phyloP scores from a whole-genome alignment of 2,113 vertebrate genomes.

The Smithornis capensis region DNA sequence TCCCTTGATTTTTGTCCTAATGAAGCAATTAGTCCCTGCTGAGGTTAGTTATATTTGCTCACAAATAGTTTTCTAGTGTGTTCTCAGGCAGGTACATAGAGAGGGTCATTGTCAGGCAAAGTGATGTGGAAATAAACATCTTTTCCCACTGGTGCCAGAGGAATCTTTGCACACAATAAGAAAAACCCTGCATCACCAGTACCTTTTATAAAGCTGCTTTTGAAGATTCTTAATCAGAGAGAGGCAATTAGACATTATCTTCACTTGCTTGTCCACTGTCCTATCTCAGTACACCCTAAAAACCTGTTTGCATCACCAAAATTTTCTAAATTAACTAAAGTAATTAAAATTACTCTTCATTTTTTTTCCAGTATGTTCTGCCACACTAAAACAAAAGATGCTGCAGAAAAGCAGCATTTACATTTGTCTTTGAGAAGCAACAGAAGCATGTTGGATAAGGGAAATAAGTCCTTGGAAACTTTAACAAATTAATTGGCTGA shows the following conservation, averaged over 20 bases:
- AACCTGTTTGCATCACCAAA: neutral
- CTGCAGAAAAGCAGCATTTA: neutral
- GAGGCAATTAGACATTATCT: neutral
- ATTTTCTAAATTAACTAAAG: neutral
- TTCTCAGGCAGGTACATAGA: neutral
- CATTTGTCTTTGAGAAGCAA: too few species aligned
- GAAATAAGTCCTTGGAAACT: neutral
- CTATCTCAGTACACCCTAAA: neutral
- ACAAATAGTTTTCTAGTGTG: neutral
- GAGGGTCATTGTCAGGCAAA: neutral
- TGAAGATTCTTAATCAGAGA: neutral
- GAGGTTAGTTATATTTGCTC: neutral
- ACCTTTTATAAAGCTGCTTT: neutral
- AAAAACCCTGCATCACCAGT: neutral
- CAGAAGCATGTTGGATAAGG: neutral
- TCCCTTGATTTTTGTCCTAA: neutral
- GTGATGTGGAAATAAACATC: neutral
- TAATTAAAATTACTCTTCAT: neutral
- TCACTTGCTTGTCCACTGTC: neutral
- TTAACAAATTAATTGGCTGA: neutral
- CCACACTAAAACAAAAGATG: neutral
- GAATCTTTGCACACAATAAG: neutral
- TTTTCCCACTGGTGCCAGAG: neutral
- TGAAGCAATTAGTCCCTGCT: conserved; percentile 2
- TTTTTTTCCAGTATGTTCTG: neutral